Evolutionary conservation across 1,140 invertebrate species (phyloP), one percentile per base, ranked within the genome.

Genomic region (Megalopta genalis): DNA sequence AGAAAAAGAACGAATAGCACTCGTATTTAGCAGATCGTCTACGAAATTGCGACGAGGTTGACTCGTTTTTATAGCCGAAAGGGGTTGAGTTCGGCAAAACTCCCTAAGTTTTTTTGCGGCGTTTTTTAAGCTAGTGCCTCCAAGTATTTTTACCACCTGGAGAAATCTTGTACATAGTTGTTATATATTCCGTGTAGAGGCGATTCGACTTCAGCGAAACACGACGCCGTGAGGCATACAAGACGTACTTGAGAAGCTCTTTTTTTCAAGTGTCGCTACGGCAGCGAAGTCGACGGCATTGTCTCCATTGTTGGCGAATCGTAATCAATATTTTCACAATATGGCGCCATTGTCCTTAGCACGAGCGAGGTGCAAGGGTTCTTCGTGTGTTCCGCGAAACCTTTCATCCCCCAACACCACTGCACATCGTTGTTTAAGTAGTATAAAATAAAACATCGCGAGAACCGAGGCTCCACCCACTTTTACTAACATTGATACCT

Each of bases 311-410:
- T 92, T 90, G 88, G 87, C 82, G 90, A 92, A 91, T 92, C 88
- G 86, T 89, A 93, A 93, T 93, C 91, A 93, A 93, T 93, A 93
- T 93, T 93, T 93, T 93, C 91, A 93, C 91, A 93, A 93, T 93
- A 93, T 91, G 87, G 83, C 86, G 88, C 85, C 84, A 92, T 93
- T 93, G 91, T 93, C 87, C 81, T 83, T 80, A 89, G 89, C 91
- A 92, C 90, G 91, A 90, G 88, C 90, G 85, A 87, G 85, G 68
- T 82, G 87, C 81, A 77, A 90, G 86, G 78, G 76, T 86, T 62
- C 87, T 90, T 87, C 79, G 86, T 65, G 74, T 59, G 32, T 39
- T 83, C 78, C 71, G 74, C 65, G 77, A 83, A 46, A 75, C 83
- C 77, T 69, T 85, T 85, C 63, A 84, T 84, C 80, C 82, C 80